Evolutionary conservation across 1,140 invertebrate genomes (phyloP).

Genomic region (Arctopsyche grandis): DNA sequence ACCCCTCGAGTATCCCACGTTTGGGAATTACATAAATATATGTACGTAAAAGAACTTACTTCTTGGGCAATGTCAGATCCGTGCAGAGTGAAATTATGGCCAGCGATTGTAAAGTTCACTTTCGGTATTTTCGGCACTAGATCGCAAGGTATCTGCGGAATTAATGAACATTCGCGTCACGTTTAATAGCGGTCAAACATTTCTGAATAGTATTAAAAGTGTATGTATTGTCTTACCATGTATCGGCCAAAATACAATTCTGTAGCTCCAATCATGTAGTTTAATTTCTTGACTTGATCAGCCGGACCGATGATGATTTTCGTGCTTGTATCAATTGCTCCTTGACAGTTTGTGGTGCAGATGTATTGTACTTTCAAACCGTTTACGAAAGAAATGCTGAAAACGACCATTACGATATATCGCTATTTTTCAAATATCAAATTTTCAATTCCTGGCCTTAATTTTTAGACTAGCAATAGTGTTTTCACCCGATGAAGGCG

Average conservation of each 20-base stretch:
- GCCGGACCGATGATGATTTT: slow-evolving; percentile 80
- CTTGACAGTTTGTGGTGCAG: slow-evolving; percentile 70
- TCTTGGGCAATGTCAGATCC: slow-evolving; percentile 16
- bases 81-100: slow-evolving; percentile 37
- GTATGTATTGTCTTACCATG: slow-evolving; percentile 57
- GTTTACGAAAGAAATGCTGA: too few species aligned
- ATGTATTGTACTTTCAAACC: slow-evolving; percentile 55
- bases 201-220: slow-evolving; percentile 13
- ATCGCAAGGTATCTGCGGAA: slow-evolving; percentile 61
- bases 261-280: slow-evolving; percentile 74
- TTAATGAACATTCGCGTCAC: slow-evolving; percentile 30
- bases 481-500: too few species aligned
- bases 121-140: slow-evolving; percentile 57
- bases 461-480: too few species aligned
- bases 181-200: not conserved
- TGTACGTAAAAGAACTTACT: not conserved
- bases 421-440: too few species aligned
- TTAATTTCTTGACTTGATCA: slow-evolving; percentile 73
- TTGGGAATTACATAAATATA: not conserved
- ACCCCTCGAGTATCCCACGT: not conserved
- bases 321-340: slow-evolving; percentile 86
- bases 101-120: slow-evolving; percentile 56
- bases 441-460: too few species aligned
- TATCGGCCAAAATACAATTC: slow-evolving; percentile 72
- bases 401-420: too few species aligned